Evolutionary conservation across 2,797 vertebrate genomes (phyloP).

Genomic region (Pangasius sanitwongsei): DNA sequence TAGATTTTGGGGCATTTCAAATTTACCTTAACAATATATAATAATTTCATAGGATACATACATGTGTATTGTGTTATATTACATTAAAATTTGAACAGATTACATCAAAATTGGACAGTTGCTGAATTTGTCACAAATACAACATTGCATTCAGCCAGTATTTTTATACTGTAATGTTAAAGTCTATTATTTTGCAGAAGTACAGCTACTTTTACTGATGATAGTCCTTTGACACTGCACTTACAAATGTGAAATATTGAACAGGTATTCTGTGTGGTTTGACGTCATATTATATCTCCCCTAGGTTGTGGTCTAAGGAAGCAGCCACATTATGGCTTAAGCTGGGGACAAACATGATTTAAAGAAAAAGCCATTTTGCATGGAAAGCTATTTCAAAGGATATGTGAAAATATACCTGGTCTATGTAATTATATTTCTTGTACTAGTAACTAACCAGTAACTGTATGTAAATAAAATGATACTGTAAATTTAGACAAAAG

Average conservation of each 20-base stretch:
- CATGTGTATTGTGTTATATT: not conserved
- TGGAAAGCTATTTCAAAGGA: not conserved
- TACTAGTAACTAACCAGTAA: not conserved
- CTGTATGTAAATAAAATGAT: not conserved
- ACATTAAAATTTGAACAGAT: not conserved
- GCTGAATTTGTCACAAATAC: not conserved
- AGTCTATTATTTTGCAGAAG: not conserved
- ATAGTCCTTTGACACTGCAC: not conserved
- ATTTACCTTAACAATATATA: not conserved
- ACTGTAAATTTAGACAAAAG: not conserved
- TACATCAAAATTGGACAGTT: not conserved
- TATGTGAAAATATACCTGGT: not conserved
- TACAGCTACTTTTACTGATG: not conserved
- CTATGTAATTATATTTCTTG: not conserved
- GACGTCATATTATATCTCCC: not conserved
- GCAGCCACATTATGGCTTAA: not conserved
- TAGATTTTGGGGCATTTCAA: not conserved
- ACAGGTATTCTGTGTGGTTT: not conserved
- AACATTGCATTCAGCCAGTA: not conserved
- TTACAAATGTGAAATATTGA: not conserved
- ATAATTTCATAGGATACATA: not conserved
- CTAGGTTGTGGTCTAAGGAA: not conserved
- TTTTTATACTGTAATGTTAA: not conserved
- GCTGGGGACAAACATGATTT: not conserved
- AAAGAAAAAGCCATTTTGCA: not conserved